These are phyloP conservation scores for Numenius arquata DNA, from an alignment of 2,113 vertebrate species.

Conservation along the genomic window DNA sequence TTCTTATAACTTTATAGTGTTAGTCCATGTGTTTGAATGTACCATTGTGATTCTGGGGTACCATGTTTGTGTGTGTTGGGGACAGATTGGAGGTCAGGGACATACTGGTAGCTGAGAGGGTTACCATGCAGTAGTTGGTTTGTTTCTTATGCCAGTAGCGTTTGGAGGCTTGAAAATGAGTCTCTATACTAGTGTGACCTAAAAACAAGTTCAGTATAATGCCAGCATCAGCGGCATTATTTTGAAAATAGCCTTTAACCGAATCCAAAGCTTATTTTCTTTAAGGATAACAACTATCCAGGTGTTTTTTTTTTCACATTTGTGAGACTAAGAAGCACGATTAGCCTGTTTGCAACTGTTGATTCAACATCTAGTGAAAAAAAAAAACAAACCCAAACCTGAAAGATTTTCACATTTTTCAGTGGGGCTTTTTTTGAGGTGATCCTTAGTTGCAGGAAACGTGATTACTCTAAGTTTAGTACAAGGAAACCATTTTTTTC, in stretches of 20 bases:
- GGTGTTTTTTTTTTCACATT: background rate
- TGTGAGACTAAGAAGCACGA: background rate
- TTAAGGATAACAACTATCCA: background rate
- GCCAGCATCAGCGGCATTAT: background rate
- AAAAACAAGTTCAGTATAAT: background rate
- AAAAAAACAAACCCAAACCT: background rate
- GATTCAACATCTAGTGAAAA: background rate
- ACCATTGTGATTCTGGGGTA: background rate
- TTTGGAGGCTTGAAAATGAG: background rate
- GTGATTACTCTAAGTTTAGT: background rate
- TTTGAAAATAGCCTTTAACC: background rate
- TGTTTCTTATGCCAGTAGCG: background rate
- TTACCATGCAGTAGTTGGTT: background rate
- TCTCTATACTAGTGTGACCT: background rate
- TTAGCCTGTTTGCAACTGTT: background rate
- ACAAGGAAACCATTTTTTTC: slow-evolving; percentile 1
- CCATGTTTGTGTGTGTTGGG: background rate
- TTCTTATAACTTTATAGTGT: background rate
- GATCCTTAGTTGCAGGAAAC: slow-evolving; percentile 10
- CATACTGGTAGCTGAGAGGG: accelerated
- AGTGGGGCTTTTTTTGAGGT: background rate
- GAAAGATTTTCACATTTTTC: background rate
- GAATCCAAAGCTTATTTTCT: background rate
- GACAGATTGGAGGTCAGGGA: background rate
- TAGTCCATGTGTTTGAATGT: background rate